Conservation (phyloP, 2,113 vertebrate species). For the Stegostoma tigrinum region DNA sequence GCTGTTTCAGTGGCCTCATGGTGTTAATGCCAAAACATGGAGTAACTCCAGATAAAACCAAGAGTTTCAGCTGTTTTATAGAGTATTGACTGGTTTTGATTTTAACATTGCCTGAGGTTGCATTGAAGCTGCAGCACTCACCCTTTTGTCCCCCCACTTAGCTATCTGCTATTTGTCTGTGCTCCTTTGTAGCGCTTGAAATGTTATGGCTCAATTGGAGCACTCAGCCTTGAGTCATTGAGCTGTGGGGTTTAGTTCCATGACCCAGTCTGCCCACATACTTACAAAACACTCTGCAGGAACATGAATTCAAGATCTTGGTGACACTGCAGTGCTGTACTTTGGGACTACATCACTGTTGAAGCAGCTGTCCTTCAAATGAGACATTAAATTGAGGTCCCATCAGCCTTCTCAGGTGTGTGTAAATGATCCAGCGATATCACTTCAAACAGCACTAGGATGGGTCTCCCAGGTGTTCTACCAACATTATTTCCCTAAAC, state of each 20-base stretch:
- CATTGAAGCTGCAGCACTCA: not conserved
- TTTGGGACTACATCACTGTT: not conserved
- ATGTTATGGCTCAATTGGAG: not conserved
- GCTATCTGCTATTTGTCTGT: not conserved
- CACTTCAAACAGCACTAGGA: not conserved
- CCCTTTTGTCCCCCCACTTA: not conserved
- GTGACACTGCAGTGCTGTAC: not conserved
- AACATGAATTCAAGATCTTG: not conserved
- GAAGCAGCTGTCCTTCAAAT: not conserved
- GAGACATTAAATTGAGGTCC: not conserved
- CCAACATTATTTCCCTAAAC: not conserved
- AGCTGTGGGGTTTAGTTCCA: not conserved
- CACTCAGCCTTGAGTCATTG: not conserved
- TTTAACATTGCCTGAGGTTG: not conserved
- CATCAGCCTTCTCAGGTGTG: not conserved
- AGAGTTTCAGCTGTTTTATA: not conserved
- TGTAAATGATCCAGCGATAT: not conserved
- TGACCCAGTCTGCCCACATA: not conserved
- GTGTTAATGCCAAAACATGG: not conserved
- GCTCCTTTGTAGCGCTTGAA: not conserved
- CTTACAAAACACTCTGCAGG: not conserved
- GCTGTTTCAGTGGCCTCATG: not conserved
- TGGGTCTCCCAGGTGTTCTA: not conserved
- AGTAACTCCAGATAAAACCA: not conserved
- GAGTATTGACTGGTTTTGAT: not conserved